Evolutionary conservation across 2,113 vertebrate species (phyloP), one percentile per base, ranked within the genome.

Genomic region (Ascaphus truei): DNA sequence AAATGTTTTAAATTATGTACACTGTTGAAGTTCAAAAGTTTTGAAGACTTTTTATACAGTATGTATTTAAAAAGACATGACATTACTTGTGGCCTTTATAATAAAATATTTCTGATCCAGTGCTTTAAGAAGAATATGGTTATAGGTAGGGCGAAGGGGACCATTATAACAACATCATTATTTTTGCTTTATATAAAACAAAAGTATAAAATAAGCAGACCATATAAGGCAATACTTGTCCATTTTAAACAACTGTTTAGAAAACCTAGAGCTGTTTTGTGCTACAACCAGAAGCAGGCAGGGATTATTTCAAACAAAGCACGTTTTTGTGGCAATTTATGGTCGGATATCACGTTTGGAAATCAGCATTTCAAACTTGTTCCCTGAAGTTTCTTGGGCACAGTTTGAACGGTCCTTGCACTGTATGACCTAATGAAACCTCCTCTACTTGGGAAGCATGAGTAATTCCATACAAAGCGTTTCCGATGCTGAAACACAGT

Each of bases 381-480:
- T 22, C 16, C 16, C n/a, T n/a, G 3, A 25, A 34, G 22, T 16
- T 12, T 26, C 22, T 50, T 25, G 18, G 22, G 31, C 29, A 34
- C 34, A 37, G 10, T 66, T 55, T 55, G 33, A 65, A 65, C 31
- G 37, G 27, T 23, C 51, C 34, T 53, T 53, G 37, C 31, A 64
- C 34, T 65, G 33, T 47, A 65, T 65, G 62, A 65, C 62, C 47
- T 65, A 65, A 55, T 55, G 63, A 66, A 55, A 66, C 50, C 63
- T 31, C 36, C 36, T 55, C 34, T 41, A 66, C 55, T 66, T 66
- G 16, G 55, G 50, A 66, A 55, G 63, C 36, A 55, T 66, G 63
- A 66, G 50, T 55, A 66, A 66, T 55, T 30, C 63, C 51, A 66
- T 55, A 52, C 50, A 66, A 66, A 66, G 63, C 63, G 55, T 66